Conservation (phyloP, 2,888 invertebrate genomes). For the Tholera decimalis region DNA sequence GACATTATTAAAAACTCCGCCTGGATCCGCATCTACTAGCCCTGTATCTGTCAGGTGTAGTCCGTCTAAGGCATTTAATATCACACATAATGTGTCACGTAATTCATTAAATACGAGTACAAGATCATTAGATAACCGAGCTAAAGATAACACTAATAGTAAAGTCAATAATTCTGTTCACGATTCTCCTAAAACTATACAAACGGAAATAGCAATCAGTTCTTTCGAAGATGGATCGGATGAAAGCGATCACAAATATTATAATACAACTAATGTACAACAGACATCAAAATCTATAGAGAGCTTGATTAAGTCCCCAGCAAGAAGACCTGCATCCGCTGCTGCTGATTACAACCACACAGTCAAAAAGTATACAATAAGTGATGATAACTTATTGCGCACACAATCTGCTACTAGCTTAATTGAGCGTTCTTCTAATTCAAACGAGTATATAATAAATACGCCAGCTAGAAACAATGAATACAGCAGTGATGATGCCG, state of each 20-base stretch:
- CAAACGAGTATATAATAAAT: slow-evolving; percentile 41
- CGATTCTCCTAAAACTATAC: slow-evolving; percentile 40
- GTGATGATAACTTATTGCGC: slow-evolving; percentile 69
- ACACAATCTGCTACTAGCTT: slow-evolving; percentile 77
- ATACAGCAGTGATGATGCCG: slow-evolving; percentile 75
- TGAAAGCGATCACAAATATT: slow-evolving; percentile 73
- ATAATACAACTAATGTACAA: slow-evolving; percentile 66
- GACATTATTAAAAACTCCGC: slow-evolving; percentile 80
- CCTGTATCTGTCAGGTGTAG: slow-evolving; percentile 65
- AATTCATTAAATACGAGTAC: slow-evolving; percentile 20
- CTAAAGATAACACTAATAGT: slow-evolving; percentile 12
- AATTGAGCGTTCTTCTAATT: slow-evolving; percentile 57
- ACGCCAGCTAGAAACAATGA: slow-evolving; percentile 57
- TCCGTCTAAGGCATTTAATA: slow-evolving; percentile 53
- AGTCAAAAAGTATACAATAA: slow-evolving; percentile 68
- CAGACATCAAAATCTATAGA: slow-evolving; percentile 78
- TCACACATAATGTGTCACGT: slow-evolving; percentile 27
- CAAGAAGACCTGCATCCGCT: slow-evolving; percentile 79
- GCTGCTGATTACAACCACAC: slow-evolving; percentile 69
- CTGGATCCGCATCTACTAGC: slow-evolving; percentile 77
- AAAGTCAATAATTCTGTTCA: slow-evolving; percentile 31
- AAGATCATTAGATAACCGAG: slow-evolving; percentile 20
- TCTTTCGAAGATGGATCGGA: slow-evolving; percentile 69
- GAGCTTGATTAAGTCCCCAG: slow-evolving; percentile 82
- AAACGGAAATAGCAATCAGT: slow-evolving; percentile 42